Percentiles rank a stretch among this genome's conserved stretches.
These are phyloP conservation scores for Drosophila gaucha DNA, from an alignment of 2,888 invertebrate species.

Conservation along the genomic window DNA sequence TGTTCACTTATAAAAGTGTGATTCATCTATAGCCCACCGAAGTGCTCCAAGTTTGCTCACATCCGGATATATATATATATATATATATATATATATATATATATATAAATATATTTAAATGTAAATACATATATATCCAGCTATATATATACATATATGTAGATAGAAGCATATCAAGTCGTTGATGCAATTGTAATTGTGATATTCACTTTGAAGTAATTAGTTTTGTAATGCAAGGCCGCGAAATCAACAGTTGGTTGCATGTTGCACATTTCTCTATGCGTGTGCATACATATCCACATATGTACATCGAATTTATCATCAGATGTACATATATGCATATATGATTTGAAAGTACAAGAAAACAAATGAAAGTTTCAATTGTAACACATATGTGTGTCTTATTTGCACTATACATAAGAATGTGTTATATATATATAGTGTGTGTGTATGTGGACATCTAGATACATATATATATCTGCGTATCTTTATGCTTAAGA, in stretches of 20 bases:
- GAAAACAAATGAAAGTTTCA: constrained; percentile 14
- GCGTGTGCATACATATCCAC: too few relatives aligned
- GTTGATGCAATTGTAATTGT: too few relatives aligned
- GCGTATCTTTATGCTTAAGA: constrained; percentile 10
- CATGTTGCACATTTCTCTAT: constrained; percentile 19
- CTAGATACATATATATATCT: not conserved
- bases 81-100: not conserved
- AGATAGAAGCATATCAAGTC: too few relatives aligned
- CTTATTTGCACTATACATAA: constrained; percentile 1
- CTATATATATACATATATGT: too few relatives aligned
- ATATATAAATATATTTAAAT: constrained; percentile 4
- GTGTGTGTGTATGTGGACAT: not conserved
- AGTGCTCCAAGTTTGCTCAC: not conserved
- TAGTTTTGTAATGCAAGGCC: constrained; percentile 14
- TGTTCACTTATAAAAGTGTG: not conserved
- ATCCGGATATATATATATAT: not conserved
- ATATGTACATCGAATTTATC: not conserved
- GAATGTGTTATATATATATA: constrained; percentile 2
- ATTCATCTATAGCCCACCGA: constrained; percentile 26
- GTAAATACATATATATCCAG: not conserved
- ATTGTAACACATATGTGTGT: constrained; percentile 1
- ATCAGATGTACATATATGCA: not conserved
- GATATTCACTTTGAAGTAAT: constrained; percentile 7
- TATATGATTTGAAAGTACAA: not conserved
- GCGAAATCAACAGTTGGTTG: constrained; percentile 44